A percentile compares a stretch with the other conserved stretches of the same genome.
These are phyloP conservation scores for Melanogrammus aeglefinus DNA, from an alignment of 2,797 vertebrate species.

Conservation along the genomic window DNA sequence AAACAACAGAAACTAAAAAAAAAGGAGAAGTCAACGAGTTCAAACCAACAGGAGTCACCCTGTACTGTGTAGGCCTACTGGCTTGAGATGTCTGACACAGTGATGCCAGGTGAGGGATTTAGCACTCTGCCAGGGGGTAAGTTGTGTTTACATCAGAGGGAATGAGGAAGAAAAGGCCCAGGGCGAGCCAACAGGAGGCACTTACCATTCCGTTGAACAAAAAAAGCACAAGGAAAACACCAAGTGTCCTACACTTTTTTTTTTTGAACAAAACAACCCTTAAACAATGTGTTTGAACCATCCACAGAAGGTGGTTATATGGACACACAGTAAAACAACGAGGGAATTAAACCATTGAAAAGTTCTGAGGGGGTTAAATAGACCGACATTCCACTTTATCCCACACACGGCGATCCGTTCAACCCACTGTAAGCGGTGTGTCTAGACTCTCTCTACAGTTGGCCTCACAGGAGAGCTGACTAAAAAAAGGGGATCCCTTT, in stretches of 20 bases:
- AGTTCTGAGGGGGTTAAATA: background rate
- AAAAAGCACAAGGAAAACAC: background rate
- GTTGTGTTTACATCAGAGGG: background rate
- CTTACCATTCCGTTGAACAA: background rate
- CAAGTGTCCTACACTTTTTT: background rate
- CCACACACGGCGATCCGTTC: background rate
- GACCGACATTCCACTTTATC: background rate
- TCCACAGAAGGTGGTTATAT: background rate
- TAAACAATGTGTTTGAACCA: background rate
- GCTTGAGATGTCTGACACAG: background rate
- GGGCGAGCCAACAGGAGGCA: background rate
- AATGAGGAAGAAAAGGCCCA: background rate
- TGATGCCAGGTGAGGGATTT: background rate
- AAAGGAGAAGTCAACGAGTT: background rate
- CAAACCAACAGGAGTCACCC: background rate
- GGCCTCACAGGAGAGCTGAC: background rate
- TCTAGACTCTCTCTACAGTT: background rate
- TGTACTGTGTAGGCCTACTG: background rate
- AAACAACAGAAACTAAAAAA: background rate
- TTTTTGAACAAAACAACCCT: background rate
- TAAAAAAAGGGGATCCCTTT: background rate
- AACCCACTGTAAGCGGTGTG: background rate
- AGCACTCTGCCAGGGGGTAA: background rate
- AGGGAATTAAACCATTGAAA: background rate
- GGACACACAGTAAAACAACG: background rate